Evolutionary conservation across 2,113 vertebrate genomes (phyloP), one percentile per base, ranked within the genome.

Genomic region (Labeo catla): DNA sequence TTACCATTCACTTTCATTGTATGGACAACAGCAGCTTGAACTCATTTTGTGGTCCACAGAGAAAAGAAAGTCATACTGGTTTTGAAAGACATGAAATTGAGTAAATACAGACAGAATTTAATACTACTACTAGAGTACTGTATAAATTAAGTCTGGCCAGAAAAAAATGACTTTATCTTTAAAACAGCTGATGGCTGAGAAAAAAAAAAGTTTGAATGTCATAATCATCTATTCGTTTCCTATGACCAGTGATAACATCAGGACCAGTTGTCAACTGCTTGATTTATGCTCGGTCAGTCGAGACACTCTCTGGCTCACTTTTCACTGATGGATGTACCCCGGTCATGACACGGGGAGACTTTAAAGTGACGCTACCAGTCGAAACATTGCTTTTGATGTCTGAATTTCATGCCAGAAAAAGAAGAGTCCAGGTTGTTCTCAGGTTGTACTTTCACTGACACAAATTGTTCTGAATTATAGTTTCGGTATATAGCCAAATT

Each of bases 221-320:
- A 81, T n/a, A 1, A 49, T 66, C n/a, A 16, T 16, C 61, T 28
- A 66, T 66, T 81, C 7, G 16, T 34, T 66, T 81, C 59, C 59
- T 19, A 6, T 66, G 61, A 66, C 34, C 59, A 49, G 66, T 81
- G 79, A 81, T 66, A 81, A 81, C 59, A 81, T 81, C 61, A 66
- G 57, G 61, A 13, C n/a, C n/a, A 15, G 43, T 50, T 50, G 79
- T 19, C 79, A 66, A n/a, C 59, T 66, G 79, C 13, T 66, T 66
- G 13, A 81, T 81, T 49, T 66, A 50, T 81, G 13, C 23, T 49
- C 15, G 39, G 79, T 81, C 79, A 49, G 79, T 66, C 7, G 59
- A 66, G 79, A 66, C 45, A 47, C 45, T 68, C 47, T 21, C 23
- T 68, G 81, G 47, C 81, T 70, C 47, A 36, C 45, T 82, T 70